Evolutionary conservation across 1,140 invertebrate species (phyloP), one percentile per base, ranked within the genome.

Genomic region (Camponotus vicinus): DNA sequence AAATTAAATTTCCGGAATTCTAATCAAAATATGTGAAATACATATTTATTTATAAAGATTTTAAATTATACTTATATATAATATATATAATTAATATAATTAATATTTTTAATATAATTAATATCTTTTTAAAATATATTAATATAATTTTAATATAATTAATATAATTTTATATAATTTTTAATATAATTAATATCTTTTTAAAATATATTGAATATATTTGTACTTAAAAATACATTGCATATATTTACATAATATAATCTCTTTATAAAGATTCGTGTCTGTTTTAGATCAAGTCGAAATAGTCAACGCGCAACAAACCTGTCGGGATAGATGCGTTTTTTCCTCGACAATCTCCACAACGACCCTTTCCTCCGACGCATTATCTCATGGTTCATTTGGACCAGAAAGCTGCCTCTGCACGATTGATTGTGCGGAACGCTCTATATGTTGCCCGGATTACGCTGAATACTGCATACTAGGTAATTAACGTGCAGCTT

Each of bases 401-500:
- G 89, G 77, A 0, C 84, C 88, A 15, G 93, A 93, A 13, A 86
- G 84, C 21, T 96, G 95, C 87, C 92, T 94, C 37, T 96, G 95
- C 71, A 94, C 93, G 42, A 18, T 93, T 32, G 93, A 95, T 73
- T 96, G 95, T 83, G 92, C 93, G 0, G 92, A 95, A 18, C 93
- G 92, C 57, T 94, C 92, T 0, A 91, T 92, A 1, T 96, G 95
- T 73, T 96, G 95, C 82, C 93, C 94, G 5, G 95, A 96, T 92
- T 96, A 94, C 80, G 92, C 92, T 15, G 93, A 94, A 70, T 95
- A 94, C 59, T 96, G 95, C 55, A 77, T 94, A 52, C 89, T 93
- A 40, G 93, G 95, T 96, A 89, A 91, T 40, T 59, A 52, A 52
- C 37, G 6, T 45, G 11, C 11, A 45, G 27, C 40, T 61, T 42